These are phyloP conservation scores for Epiblema foenella DNA, from an alignment of 2,888 invertebrate species.

Conservation along the genomic window DNA sequence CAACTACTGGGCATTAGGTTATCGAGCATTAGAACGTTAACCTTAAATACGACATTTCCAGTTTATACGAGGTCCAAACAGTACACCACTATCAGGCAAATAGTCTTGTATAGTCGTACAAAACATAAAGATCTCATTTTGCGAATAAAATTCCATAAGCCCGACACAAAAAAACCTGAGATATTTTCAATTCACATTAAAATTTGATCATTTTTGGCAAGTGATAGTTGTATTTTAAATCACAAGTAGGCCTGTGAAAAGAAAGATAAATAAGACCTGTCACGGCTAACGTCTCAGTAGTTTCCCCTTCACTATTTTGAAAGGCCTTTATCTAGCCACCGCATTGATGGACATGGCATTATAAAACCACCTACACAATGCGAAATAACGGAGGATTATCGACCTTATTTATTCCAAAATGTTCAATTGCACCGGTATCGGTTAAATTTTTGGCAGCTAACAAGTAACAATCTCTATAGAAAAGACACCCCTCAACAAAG, in stretches of 20 bases:
- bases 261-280: conserved; percentile 46
- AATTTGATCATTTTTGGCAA: conserved; percentile 25
- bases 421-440: conserved; percentile 57
- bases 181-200: conserved; percentile 29
- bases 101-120: background rate
- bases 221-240: conserved; percentile 41
- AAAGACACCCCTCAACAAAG: conserved; percentile 62
- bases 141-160: background rate
- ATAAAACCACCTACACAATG: conserved; percentile 54
- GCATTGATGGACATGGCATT: conserved; percentile 50
- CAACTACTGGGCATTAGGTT: no score
- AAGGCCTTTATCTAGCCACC: conserved; percentile 47
- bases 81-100: no score
- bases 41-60: background rate
- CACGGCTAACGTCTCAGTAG: conserved; percentile 41
- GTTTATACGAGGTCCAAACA: background rate
- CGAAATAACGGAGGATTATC: conserved; percentile 53
- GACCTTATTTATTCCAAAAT: conserved; percentile 54
- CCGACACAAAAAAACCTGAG: background rate
- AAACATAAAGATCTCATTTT: background rate
- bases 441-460: conserved; percentile 53
- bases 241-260: conserved; percentile 41
- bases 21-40: no score
- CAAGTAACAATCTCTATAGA: conserved; percentile 57
- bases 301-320: conserved; percentile 45